phyloP scores from a whole-genome alignment of 2,888 invertebrate genomes.

The Platerodrilus igneus region DNA sequence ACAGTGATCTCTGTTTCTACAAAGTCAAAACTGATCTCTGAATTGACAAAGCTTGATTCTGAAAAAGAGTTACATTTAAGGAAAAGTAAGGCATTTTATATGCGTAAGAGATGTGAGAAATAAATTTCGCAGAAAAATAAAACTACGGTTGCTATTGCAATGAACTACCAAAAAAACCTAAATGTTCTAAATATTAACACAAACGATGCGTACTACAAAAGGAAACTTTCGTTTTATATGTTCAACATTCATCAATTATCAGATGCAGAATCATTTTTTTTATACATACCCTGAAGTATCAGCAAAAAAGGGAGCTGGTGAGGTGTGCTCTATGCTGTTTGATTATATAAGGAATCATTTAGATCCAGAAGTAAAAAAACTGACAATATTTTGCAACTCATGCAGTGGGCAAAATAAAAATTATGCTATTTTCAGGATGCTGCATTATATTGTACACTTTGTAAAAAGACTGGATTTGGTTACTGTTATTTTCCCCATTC shows the following conservation, averaged over 20 bases:
- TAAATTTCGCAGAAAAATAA: no score
- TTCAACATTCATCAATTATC: constrained; percentile 32
- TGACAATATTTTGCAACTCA: constrained; percentile 32
- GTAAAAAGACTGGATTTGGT: constrained; percentile 24
- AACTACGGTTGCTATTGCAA: constrained; percentile 7
- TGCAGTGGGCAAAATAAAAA: constrained; percentile 21
- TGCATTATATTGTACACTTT: constrained; percentile 28
- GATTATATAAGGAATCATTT: constrained; percentile 19
- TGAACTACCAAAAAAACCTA: constrained; percentile 9
- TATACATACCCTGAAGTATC: constrained; percentile 30
- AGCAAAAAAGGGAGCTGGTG: constrained; percentile 28
- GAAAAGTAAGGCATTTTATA: no score
- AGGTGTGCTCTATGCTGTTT: constrained; percentile 16
- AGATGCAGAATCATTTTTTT: constrained; percentile 26
- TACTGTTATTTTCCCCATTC: constrained; percentile 28
- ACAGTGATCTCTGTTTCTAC: no score
- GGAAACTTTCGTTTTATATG: constrained; percentile 27
- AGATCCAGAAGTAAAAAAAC: constrained; percentile 12
- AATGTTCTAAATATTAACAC: constrained; percentile 6
- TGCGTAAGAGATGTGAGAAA: no score
- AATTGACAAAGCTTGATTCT: no score
- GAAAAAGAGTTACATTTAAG: no score
- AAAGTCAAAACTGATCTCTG: no score
- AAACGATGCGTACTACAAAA: constrained; percentile 11
- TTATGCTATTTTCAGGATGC: constrained; percentile 26